Evolutionary conservation across 2,888 invertebrate species (phyloP), one percentile per base, ranked within the genome.

Genomic region (Dromius quadrimaculatus): DNA sequence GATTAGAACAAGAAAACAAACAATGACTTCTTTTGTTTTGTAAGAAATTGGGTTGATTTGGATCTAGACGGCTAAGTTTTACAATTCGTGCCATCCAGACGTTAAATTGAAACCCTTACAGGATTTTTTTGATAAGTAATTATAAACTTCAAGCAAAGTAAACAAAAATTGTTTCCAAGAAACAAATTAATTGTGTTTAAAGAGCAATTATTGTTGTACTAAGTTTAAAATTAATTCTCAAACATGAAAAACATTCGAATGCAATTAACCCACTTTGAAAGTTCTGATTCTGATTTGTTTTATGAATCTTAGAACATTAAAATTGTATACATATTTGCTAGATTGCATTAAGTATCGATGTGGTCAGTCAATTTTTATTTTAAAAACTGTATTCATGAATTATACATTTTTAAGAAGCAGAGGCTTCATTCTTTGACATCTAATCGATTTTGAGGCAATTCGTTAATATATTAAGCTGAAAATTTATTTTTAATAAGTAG

Each of bases 171-270:
- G 28, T 28, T 28, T 28, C 8, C 28, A 28, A 28, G 28, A 28
- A 28, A 28, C 28, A 54, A 28, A 54, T 54, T 54, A 54, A 54
- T 54, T 54, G 50, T 54, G 19, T 54, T 54, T 54, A 54, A 54
- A 54, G 15, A 54, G 15, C 50, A 54, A 54, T 54, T 54, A 54
- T 54, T 54, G 50, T 54, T 54, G 11, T 23, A 23, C 50, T 15
- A 54, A 54, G 28, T 54, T 54, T 54, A 28, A 54, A 54, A 54
- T 54, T 54, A 54, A 54, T 54, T 54, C 28, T 54, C 50, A 54
- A 50, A 54, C 50, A 54, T 23, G 41, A 11, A 54, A 23, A 54
- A 54, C 15, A 54, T 54, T 54, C 28, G 23, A 54, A 28, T 17
- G 15, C 50, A 54, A 54, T 54, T 54, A 54, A 28, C 50, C 50